Evolutionary conservation across 2,888 invertebrate species (phyloP).

Genomic region (Rhingia campestris): DNA sequence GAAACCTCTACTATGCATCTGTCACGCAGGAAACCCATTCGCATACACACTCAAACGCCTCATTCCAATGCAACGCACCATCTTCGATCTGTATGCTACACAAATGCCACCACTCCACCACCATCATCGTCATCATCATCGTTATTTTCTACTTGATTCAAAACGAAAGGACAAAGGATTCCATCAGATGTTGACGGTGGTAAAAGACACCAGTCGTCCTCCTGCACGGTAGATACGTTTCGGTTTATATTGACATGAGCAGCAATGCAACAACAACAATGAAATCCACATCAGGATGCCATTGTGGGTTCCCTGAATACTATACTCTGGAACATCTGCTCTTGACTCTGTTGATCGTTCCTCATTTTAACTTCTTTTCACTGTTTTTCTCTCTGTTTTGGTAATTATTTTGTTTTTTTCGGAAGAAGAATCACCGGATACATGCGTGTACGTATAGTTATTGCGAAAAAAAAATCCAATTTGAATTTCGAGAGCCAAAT

Average conservation of each 20-base stretch:
- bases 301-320: slow-evolving; percentile 47
- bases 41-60: slow-evolving; percentile 15
- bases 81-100: slow-evolving; percentile 39
- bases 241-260: slow-evolving; percentile 51
- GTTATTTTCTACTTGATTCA: slow-evolving; percentile 59
- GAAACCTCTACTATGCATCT: slow-evolving; percentile 62
- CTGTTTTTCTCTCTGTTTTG: slow-evolving; percentile 9
- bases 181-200: slow-evolving; percentile 59
- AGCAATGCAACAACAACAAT: slow-evolving; percentile 35
- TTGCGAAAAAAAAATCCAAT: slow-evolving; percentile 42
- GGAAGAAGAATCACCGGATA: slow-evolving; percentile 32
- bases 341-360: slow-evolving; percentile 52
- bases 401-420: slow-evolving; percentile 18
- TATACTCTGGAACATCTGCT: slow-evolving; percentile 64
- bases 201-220: slow-evolving; percentile 38
- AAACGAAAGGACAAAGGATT: slow-evolving; percentile 67
- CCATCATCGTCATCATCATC: not conserved
- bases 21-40: slow-evolving; percentile 57
- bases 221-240: slow-evolving; percentile 51
- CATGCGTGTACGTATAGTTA: slow-evolving; percentile 4
- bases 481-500: slow-evolving; percentile 35
- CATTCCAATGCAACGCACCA: slow-evolving; percentile 64
- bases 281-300: slow-evolving; percentile 43
- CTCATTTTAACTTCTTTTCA: slow-evolving; percentile 23
- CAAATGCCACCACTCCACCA: slow-evolving; percentile 54